Evolutionary conservation across 2,113 vertebrate genomes (phyloP), one percentile per base, ranked within the genome.

Genomic region (Labrus mixtus): DNA sequence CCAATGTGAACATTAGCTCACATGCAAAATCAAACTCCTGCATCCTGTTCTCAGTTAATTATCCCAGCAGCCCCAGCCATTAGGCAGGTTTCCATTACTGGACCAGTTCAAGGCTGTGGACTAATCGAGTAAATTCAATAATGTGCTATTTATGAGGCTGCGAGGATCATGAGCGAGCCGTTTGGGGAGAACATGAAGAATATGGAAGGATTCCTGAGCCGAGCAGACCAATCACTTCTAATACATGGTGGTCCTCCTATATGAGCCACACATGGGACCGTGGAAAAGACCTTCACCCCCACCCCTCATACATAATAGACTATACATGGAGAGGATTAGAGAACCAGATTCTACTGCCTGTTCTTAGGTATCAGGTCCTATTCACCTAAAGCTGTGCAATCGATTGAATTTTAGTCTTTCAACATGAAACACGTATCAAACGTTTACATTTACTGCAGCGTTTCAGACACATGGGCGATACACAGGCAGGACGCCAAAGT

Each of bases 41-140:
- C 9, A 6, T 65, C 81, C 60, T 73, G 9, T 55, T 75, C 76
- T 72, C 74, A 61, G 73, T 80, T 89, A 76, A 91, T 90, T 89
- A 88, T 81, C 74, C 62, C 68, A 69, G 68, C 69, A 75, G 71
- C 33, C 70, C 33, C 36, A 46, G 78, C 73, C 76, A 86, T 90
- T 89, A 83, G 61, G 51, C 64, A 46, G 55, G 72, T 85, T 87
- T 86, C 79, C 77, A 86, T 85, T 85, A 84, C 75, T 69, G 22
- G 50, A 51, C 77, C 81, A 88, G 88, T 87, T 90, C 77, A 82
- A 80, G 66, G 86, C 76, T 68, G 54, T 62, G 56, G 74, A 75
- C 82, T 79, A 65, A 81, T 65, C 69, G 73, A 79, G 79, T 61
- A 85, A 83, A 90, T 83, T 89, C 76, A 86, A 85, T 87, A 81